Conservation (phyloP, 2,797 vertebrate genomes). For the Rhynchotus rufescens region DNA sequence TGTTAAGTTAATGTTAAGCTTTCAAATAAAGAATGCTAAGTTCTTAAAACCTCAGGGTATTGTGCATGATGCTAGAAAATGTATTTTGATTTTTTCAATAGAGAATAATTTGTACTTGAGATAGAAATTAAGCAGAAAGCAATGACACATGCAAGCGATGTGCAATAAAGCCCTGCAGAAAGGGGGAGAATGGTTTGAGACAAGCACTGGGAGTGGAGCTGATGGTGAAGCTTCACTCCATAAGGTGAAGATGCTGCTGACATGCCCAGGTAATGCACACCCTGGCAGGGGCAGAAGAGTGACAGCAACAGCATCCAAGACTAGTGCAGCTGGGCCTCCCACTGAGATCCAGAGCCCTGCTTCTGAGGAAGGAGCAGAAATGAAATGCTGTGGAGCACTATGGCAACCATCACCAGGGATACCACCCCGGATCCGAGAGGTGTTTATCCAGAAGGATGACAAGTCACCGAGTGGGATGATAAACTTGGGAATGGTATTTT, state of each 20-base stretch:
- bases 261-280: not conserved
- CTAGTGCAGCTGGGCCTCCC: conserved; percentile 12
- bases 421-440: conserved; percentile 46
- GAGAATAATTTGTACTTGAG: not conserved
- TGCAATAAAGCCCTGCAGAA: not conserved
- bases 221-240: too few species aligned
- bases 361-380: conserved; percentile 66
- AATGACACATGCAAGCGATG: not conserved
- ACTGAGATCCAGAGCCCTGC: conserved; percentile 25
- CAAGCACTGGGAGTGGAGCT: not conserved
- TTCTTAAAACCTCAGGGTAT: accelerated
- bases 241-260: not conserved
- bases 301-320: conserved; percentile 13
- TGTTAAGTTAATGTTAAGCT: too few species aligned
- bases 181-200: not conserved
- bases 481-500: conserved; percentile 54
- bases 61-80: not conserved
- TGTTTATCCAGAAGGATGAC: conserved; percentile 50
- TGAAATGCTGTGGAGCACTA: conserved; percentile 47
- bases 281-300: not conserved
- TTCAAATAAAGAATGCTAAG: not conserved
- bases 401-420: conserved; percentile 70
- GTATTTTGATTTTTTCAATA: not conserved
- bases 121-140: not conserved
- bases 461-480: conserved; percentile 4